Conservation (phyloP, 1,140 invertebrate species). For the Macrostomum lignano region DNA sequence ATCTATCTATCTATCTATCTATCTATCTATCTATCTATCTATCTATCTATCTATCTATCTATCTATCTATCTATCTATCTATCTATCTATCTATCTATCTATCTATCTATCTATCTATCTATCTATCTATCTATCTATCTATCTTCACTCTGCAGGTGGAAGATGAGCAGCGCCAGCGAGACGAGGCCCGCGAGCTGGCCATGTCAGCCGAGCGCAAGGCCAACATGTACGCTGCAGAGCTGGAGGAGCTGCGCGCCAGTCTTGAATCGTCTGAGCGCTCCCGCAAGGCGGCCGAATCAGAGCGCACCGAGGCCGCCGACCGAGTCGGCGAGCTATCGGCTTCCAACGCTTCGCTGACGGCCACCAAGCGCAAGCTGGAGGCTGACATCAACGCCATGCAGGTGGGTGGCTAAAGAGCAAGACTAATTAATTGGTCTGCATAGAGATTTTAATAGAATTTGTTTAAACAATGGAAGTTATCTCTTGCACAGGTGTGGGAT, state of each 20-base stretch:
- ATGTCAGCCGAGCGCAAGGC: conserved; percentile 80
- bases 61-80: conserved; percentile 21
- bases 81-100: no score
- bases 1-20: no score
- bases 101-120: no score
- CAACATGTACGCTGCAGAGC: conserved; percentile 68
- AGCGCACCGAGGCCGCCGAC: conserved; percentile 77
- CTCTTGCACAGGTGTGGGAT: no score
- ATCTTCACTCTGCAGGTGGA: conserved; percentile 34
- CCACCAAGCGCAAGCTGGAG: conserved; percentile 91
- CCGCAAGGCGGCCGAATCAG: conserved; percentile 56
- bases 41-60: conserved; percentile 4
- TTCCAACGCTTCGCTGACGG: conserved; percentile 58
- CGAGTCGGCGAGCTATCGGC: conserved; percentile 75
- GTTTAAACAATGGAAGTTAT: no score
- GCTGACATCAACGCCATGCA: conserved; percentile 80
- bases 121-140: no score
- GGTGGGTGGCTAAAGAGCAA: conserved; percentile 29
- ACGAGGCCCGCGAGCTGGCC: conserved; percentile 79
- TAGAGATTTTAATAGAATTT: no score
- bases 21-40: no score
- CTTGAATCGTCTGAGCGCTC: conserved; percentile 42
- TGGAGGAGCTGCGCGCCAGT: conserved; percentile 74
- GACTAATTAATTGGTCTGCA: background rate
- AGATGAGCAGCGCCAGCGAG: conserved; percentile 78